These are phyloP conservation scores for Lepus americanus DNA, from an alignment of 2,113 vertebrate genomes.

Conservation along the genomic window DNA sequence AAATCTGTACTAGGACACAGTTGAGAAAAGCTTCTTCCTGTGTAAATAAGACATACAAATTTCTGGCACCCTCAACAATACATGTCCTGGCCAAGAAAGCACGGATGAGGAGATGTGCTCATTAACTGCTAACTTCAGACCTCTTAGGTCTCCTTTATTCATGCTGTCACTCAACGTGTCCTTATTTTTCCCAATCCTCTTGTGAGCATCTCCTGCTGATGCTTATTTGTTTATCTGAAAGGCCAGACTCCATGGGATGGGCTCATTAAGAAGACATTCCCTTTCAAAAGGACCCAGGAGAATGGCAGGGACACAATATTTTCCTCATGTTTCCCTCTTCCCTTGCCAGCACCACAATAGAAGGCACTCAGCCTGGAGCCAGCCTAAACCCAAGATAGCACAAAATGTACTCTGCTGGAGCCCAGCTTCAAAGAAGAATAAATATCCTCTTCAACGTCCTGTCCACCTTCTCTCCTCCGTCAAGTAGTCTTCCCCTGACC, in stretches of 20 bases:
- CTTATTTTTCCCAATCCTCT: conserved; percentile 58
- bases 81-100: conserved; percentile 33
- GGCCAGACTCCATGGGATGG: conserved; percentile 62
- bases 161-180: conserved; percentile 57
- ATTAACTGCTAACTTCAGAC: conserved; percentile 63
- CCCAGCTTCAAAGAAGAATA: neutral
- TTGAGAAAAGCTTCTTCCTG: conserved; percentile 41
- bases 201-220: conserved; percentile 51
- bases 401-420: conserved; percentile 17
- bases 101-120: conserved; percentile 43
- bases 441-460: neutral
- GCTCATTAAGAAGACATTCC: conserved; percentile 62
- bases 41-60: neutral
- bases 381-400: conserved; percentile 20
- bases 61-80: neutral
- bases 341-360: conserved; percentile 40
- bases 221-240: conserved; percentile 77
- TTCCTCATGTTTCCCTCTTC: neutral
- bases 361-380: neutral
- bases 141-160: conserved; percentile 58
- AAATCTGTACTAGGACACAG: neutral
- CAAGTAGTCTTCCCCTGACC: neutral
- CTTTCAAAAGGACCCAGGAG: conserved; percentile 22
- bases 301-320: neutral
- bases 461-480: neutral